A percentile compares a stretch with the other conserved stretches of the same genome.
These are phyloP conservation scores for Andrena marginata DNA, from an alignment of 2,888 invertebrate genomes.

Conservation along the genomic window DNA sequence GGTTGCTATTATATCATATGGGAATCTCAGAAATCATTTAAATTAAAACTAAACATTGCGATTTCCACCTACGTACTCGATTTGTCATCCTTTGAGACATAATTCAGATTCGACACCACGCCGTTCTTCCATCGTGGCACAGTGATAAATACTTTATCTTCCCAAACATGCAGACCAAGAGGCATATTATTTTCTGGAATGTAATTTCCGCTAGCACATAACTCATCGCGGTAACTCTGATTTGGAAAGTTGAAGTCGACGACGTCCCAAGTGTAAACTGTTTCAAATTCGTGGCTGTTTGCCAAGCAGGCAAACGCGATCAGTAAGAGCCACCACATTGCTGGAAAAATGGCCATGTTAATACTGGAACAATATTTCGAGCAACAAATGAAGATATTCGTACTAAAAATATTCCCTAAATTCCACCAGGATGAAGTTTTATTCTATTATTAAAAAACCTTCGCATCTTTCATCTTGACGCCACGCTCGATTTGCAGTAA, in stretches of 20 bases:
- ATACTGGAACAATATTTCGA: neutral
- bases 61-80: conserved; percentile 19
- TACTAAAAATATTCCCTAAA: neutral
- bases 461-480: no score
- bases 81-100: conserved; percentile 83
- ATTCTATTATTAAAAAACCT: no score
- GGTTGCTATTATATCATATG: neutral
- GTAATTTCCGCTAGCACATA: conserved; percentile 87
- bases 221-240: conserved; percentile 71
- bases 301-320: conserved; percentile 68
- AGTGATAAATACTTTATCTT: conserved; percentile 89
- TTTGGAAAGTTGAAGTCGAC: conserved; percentile 81
- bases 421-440: no score
- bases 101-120: conserved; percentile 88
- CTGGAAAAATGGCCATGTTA: conserved; percentile 39
- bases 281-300: conserved; percentile 72
- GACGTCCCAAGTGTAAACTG: conserved; percentile 78
- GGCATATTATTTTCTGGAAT: conserved; percentile 90
- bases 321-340: conserved; percentile 72
- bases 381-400: neutral
- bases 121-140: conserved; percentile 89
- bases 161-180: conserved; percentile 89
- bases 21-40: neutral
- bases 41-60: neutral
- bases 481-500: no score